Percentiles rank a stretch among this genome's conserved stretches.
Conservation (phyloP, 2,113 vertebrate species). For the Varanus salvator region DNA sequence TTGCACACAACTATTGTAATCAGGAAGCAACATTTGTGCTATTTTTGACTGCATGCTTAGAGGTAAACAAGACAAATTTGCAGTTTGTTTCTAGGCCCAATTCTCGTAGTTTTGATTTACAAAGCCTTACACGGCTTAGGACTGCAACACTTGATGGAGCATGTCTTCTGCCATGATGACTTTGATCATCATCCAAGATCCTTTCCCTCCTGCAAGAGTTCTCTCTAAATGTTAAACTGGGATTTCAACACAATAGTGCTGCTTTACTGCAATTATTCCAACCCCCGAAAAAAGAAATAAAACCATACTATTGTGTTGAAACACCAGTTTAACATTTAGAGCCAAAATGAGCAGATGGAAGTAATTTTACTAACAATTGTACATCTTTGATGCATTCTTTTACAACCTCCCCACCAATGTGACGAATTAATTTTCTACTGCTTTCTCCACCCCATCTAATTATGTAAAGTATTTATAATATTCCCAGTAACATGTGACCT, state of each 20-base stretch:
- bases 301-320: slow-evolving; percentile 41
- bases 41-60: not conserved
- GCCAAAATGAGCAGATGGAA: slow-evolving; percentile 61
- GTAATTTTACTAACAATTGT: slow-evolving; percentile 36
- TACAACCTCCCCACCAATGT: slow-evolving; percentile 38
- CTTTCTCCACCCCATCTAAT: not conserved
- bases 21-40: not conserved
- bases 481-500: not conserved
- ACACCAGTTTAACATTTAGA: slow-evolving; percentile 52
- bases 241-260: too few relatives aligned
- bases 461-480: slow-evolving; percentile 4
- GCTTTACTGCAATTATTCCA: slow-evolving; percentile 25
- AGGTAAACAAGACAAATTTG: not conserved
- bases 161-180: too few relatives aligned
- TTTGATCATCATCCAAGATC: too few relatives aligned
- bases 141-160: too few relatives aligned
- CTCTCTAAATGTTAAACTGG: too few relatives aligned
- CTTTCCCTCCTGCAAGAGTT: too few relatives aligned
- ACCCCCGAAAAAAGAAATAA: slow-evolving; percentile 3
- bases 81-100: not conserved
- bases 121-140: too few relatives aligned
- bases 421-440: slow-evolving; percentile 3
- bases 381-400: slow-evolving; percentile 14
- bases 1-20: not conserved
- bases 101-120: too few relatives aligned